Conservation (phyloP, 2,797 vertebrate genomes). For the Mycteria americana region DNA sequence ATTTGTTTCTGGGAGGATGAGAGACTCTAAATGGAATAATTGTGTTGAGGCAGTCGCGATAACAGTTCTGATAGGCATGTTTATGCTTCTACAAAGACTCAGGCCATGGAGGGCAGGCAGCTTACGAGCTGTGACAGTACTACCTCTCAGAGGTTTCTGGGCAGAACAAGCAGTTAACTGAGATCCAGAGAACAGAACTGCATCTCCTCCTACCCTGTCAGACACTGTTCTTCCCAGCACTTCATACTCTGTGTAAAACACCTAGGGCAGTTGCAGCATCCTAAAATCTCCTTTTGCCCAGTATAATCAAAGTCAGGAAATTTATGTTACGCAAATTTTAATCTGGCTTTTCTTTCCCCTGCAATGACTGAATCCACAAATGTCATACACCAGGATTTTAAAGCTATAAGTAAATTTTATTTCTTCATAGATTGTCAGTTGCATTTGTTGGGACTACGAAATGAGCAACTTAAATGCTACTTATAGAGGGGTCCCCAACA, state of each 20-base stretch:
- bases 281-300: not conserved
- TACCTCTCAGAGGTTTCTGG: not conserved
- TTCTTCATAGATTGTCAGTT: not conserved
- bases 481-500: not conserved
- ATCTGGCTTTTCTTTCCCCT: conserved; percentile 10
- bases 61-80: not conserved
- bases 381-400: not conserved
- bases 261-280: not conserved
- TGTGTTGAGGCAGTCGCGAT: not conserved
- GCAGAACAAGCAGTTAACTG: not conserved
- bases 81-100: not conserved
- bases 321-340: conserved; percentile 28
- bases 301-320: conserved; percentile 5
- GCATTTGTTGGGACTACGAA: not conserved
- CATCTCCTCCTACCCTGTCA: not conserved
- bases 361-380: conserved; percentile 8
- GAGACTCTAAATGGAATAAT: not conserved
- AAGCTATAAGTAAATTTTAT: not conserved
- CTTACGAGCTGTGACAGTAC: not conserved
- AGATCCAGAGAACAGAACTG: not conserved
- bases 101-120: not conserved
- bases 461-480: not conserved
- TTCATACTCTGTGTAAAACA: not conserved
- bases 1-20: not conserved
- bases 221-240: not conserved